Conservation (phyloP, 2,888 invertebrate genomes). For the Abrostola tripartita region DNA sequence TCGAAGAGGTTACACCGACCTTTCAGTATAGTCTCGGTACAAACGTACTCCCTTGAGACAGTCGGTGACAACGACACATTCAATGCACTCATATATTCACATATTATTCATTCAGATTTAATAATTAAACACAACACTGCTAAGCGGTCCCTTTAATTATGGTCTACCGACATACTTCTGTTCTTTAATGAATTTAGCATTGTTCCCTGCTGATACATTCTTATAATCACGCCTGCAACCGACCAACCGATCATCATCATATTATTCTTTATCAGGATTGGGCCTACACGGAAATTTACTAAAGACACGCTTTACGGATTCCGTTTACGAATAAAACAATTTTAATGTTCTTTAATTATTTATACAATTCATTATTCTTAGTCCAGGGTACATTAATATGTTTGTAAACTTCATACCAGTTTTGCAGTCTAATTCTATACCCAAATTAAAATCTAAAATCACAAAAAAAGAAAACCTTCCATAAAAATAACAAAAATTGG, state of each 20-base stretch:
- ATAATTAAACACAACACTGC: neutral
- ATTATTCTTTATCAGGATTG: no score
- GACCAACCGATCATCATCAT: no score
- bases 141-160: neutral
- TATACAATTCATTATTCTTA: no score
- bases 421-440: no score
- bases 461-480: no score
- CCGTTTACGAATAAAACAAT: no score
- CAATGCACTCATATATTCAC: neutral
- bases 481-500: neutral
- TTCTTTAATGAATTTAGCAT: neutral
- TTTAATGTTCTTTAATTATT: no score
- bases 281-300: no score
- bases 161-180: neutral
- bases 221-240: neutral
- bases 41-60: neutral
- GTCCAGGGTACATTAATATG: no score
- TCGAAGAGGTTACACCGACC: neutral
- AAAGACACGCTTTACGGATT: no score
- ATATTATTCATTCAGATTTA: conserved; percentile 1
- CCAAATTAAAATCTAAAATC: no score
- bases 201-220: neutral
- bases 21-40: neutral
- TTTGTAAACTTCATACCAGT: no score
- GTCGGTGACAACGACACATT: neutral